Conservation (phyloP, 2,888 invertebrate genomes). For the Agriopis leucophaearia region DNA sequence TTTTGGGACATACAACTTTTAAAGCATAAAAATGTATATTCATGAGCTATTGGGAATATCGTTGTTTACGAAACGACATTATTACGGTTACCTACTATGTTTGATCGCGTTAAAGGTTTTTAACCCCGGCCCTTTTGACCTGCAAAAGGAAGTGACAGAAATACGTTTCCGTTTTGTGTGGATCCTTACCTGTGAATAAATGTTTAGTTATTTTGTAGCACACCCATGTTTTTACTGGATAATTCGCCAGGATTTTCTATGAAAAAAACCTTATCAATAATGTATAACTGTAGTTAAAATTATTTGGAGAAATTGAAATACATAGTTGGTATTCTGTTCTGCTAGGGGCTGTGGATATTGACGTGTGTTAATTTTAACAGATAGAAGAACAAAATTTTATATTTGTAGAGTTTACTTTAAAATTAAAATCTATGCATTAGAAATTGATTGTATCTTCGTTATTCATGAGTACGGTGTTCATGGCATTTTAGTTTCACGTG, state of each 20-base stretch:
- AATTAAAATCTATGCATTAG: neutral
- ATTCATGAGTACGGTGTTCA: neutral
- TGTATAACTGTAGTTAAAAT: neutral
- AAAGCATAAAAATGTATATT: constrained; percentile 14
- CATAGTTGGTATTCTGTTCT: neutral
- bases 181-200: constrained; percentile 9
- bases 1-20: constrained; percentile 4
- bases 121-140: constrained; percentile 10
- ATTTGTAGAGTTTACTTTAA: neutral
- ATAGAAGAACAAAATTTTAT: neutral
- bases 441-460: neutral
- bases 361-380: neutral
- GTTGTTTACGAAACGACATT: constrained; percentile 14
- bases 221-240: neutral
- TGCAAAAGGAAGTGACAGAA: constrained; percentile 9
- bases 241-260: too few relatives aligned
- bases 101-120: neutral
- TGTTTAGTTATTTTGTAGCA: constrained; percentile 2
- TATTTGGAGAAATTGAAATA: neutral
- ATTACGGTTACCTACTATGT: constrained; percentile 21
- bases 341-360: neutral
- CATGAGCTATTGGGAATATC: constrained; percentile 17
- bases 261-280: neutral
- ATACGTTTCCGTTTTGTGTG: neutral
- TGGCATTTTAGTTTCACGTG: neutral